phyloP scores from a whole-genome alignment of 2,797 vertebrate genomes.

The Sebastes itinus region DNA sequence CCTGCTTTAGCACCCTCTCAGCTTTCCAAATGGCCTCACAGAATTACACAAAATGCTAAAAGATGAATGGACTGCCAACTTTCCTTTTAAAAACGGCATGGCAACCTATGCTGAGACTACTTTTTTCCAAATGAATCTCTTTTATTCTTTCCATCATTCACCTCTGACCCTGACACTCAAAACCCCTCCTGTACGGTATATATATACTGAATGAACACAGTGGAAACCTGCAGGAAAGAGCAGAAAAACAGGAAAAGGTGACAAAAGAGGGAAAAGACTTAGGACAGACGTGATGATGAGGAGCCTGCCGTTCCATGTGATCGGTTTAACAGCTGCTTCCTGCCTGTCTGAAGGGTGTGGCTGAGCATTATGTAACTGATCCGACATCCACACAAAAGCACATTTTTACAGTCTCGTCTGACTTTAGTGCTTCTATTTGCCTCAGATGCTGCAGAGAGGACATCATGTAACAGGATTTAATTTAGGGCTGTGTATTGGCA shows the following conservation, averaged over 20 bases:
- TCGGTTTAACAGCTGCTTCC: constrained; percentile 62
- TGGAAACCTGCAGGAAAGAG: constrained; percentile 34
- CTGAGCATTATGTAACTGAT: constrained; percentile 37
- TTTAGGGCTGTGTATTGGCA: not conserved
- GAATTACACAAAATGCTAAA: constrained; percentile 6
- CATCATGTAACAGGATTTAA: not conserved
- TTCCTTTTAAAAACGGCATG: constrained; percentile 3
- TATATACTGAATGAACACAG: not conserved
- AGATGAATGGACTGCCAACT: constrained; percentile 16
- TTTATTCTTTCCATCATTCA: constrained; percentile 10
- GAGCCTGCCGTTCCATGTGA: constrained; percentile 24
- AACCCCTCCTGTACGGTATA: not conserved
- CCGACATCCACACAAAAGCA: constrained; percentile 20
- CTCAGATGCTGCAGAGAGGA: not conserved
- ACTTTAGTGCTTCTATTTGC: not conserved
- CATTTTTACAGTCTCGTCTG: not conserved
- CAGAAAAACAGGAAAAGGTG: constrained; percentile 71
- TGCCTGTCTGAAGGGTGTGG: constrained; percentile 47
- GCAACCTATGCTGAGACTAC: not conserved
- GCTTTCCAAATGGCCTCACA: constrained; percentile 15
- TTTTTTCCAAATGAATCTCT: constrained; percentile 18
- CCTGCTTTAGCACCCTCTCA: not conserved
- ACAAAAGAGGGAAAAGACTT: constrained; percentile 61
- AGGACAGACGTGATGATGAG: constrained; percentile 36
- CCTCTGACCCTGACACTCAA: not conserved